These are phyloP conservation scores for Crotalus horridus DNA, from an alignment of 2,113 vertebrate genomes.

Conservation along the genomic window DNA sequence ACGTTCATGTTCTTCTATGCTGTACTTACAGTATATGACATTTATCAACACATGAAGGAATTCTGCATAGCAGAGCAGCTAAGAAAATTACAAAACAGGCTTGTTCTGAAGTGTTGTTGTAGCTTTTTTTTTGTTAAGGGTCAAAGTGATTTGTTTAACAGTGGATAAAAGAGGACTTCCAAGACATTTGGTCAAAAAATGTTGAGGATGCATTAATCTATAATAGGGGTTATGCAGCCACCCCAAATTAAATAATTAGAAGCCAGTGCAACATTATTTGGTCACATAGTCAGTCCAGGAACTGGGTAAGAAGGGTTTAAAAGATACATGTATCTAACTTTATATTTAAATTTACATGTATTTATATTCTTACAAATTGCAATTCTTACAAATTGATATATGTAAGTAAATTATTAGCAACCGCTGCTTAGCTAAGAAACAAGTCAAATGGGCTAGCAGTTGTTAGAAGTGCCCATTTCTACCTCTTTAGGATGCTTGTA, in stretches of 20 bases:
- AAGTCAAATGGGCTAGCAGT: background rate
- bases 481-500: too few species aligned
- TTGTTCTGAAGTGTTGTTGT: background rate
- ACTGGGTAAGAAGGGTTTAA: background rate
- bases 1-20: background rate
- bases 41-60: background rate
- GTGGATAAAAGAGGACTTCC: background rate
- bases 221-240: background rate
- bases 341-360: background rate
- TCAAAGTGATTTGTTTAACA: background rate
- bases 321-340: background rate
- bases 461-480: background rate
- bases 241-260: background rate
- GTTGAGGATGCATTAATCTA: background rate
- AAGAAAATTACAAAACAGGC: background rate
- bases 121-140: background rate
- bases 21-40: background rate
- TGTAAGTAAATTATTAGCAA: background rate
- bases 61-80: background rate
- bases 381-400: background rate
- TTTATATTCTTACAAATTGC: background rate
- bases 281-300: background rate
- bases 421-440: background rate
- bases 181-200: background rate
- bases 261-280: background rate